phyloP scores from a whole-genome alignment of 2,888 invertebrate species.

The Molorchus minor region DNA sequence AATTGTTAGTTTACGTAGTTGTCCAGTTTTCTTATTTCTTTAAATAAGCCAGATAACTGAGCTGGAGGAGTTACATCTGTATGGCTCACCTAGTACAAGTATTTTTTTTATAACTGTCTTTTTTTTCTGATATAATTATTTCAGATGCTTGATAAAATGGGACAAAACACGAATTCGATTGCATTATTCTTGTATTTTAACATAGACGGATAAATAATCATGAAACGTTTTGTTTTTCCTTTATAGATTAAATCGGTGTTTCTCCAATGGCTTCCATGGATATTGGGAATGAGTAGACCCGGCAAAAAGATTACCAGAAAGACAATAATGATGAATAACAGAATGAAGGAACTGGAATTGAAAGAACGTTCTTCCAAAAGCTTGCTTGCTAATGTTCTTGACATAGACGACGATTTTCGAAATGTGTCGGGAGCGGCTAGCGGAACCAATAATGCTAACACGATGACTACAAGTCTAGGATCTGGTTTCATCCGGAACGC shows the following conservation, averaged over 20 bases:
- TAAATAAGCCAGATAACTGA: too few species aligned
- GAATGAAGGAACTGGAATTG: conserved; percentile 92
- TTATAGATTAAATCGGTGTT: conserved; percentile 91
- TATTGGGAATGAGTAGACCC: conserved; percentile 94
- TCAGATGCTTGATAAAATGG: too few species aligned
- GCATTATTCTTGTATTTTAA: too few species aligned
- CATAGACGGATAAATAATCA: too few species aligned
- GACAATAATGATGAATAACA: conserved; percentile 87
- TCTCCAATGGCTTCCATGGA: conserved; percentile 97
- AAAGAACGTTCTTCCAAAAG: conserved; percentile 95
- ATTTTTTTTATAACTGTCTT: too few species aligned
- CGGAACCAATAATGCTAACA: conserved; percentile 55
- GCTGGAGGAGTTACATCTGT: too few species aligned
- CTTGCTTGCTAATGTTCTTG: conserved; percentile 91
- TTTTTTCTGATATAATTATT: too few species aligned
- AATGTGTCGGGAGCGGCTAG: conserved; percentile 73
- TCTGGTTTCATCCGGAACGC: conserved; percentile 73
- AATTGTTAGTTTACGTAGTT: too few species aligned
- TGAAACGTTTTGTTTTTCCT: neutral
- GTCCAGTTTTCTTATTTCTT: too few species aligned
- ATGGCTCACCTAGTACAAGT: too few species aligned
- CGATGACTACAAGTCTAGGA: conserved; percentile 58
- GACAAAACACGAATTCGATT: too few species aligned
- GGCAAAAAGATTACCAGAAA: conserved; percentile 93
- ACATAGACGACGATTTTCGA: conserved; percentile 95